Percentiles rank a stretch among this genome's conserved stretches.
phyloP scores from a whole-genome alignment of 1,140 invertebrate genomes.

The Choristoneura fumiferana region DNA sequence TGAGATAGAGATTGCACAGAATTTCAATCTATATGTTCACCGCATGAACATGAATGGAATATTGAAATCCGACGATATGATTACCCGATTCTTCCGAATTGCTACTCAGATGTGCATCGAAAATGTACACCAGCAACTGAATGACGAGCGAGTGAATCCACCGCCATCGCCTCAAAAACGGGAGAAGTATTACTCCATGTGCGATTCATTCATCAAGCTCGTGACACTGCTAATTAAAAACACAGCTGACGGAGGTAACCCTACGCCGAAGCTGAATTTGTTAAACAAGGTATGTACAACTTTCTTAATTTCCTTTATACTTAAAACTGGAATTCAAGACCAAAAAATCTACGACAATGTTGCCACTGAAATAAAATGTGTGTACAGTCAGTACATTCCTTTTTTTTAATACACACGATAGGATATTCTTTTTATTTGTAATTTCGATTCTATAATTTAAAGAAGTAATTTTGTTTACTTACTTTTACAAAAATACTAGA shows the following conservation, averaged over 20 bases:
- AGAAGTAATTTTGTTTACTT: too few relatives aligned
- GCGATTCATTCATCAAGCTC: slow-evolving; percentile 96
- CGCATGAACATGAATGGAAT: slow-evolving; percentile 98
- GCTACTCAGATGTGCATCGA: slow-evolving; percentile 98
- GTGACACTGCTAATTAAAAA: slow-evolving; percentile 98
- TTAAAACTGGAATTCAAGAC: too few relatives aligned
- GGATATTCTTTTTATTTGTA: too few relatives aligned
- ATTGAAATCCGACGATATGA: slow-evolving; percentile 97
- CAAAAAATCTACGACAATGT: too few relatives aligned
- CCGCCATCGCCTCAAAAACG: slow-evolving; percentile 81
- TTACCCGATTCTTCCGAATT: slow-evolving; percentile 97
- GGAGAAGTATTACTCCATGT: slow-evolving; percentile 96
- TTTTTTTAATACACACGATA: too few relatives aligned
- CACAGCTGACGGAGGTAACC: slow-evolving; percentile 92
- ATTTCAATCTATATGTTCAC: slow-evolving; percentile 96
- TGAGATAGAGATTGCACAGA: slow-evolving; percentile 92
- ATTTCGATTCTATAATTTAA: too few relatives aligned
- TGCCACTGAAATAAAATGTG: too few relatives aligned
- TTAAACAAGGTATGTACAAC: slow-evolving; percentile 91
- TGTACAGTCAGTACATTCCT: too few relatives aligned
- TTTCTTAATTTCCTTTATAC: too few relatives aligned
- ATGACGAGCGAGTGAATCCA: slow-evolving; percentile 74
- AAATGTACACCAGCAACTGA: slow-evolving; percentile 90
- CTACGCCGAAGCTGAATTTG: slow-evolving; percentile 96
- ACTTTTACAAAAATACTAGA: too few relatives aligned